Evolutionary conservation across 2,797 vertebrate species (phyloP).

Genomic region (Girardinus metallicus): DNA sequence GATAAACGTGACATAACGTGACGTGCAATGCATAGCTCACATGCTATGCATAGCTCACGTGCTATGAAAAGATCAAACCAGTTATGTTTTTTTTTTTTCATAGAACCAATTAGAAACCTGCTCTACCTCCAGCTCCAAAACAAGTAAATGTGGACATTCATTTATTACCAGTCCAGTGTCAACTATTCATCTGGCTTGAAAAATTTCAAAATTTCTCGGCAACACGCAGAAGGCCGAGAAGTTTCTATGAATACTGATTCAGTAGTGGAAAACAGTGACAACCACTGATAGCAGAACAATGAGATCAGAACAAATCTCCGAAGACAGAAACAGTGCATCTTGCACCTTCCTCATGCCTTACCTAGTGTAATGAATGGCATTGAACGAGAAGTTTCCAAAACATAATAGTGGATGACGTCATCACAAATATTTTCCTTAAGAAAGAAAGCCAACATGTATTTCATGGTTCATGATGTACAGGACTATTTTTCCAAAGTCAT

Average conservation of each 20-base stretch:
- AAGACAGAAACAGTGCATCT: neutral
- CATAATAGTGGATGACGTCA: neutral
- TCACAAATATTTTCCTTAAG: neutral
- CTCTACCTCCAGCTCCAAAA: neutral
- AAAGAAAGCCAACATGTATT: neutral
- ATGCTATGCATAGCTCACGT: neutral
- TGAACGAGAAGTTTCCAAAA: neutral
- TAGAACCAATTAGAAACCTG: neutral
- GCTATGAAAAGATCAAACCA: neutral
- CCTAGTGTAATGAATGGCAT: neutral
- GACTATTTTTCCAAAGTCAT: neutral
- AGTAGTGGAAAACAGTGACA: neutral
- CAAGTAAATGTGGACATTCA: neutral
- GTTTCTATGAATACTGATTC: neutral
- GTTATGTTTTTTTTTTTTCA: neutral
- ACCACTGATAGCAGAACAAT: neutral
- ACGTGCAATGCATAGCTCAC: neutral
- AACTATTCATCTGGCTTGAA: neutral
- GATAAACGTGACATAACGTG: neutral
- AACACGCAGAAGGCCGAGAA: neutral
- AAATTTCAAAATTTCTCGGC: neutral
- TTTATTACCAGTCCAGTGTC: neutral
- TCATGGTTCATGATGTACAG: neutral
- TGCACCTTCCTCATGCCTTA: neutral
- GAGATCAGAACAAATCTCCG: neutral